Conservation (phyloP, 2,113 vertebrate species). For the Gymnobelideus leadbeateri region DNA sequence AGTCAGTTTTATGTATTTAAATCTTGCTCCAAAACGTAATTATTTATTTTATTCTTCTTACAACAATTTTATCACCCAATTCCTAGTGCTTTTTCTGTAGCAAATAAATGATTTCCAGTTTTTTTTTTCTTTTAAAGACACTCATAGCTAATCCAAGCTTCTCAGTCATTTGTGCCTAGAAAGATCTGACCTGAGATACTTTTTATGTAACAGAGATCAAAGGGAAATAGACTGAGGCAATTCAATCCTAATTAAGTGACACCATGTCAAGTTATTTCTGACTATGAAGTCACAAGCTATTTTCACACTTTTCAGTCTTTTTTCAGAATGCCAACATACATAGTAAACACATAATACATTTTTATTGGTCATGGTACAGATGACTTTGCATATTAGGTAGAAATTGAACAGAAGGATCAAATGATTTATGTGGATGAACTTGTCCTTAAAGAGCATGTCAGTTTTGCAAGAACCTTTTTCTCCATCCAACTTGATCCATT, state of each 20-base stretch:
- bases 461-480: conserved; percentile 5
- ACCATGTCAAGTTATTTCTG: not conserved
- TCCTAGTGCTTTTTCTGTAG: not conserved
- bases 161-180: not conserved
- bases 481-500: conserved; percentile 50
- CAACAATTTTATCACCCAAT: not conserved
- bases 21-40: not conserved
- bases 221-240: not conserved
- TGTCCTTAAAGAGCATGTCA: conserved; percentile 68
- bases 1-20: not conserved
- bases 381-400: not conserved
- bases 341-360: not conserved
- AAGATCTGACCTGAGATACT: not conserved
- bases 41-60: not conserved
- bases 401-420: not conserved
- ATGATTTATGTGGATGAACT: conserved; percentile 53
- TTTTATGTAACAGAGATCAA: not conserved
- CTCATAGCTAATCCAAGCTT: not conserved
- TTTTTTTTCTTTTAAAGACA: not conserved
- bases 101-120: not conserved
- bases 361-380: not conserved
- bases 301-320: not conserved
- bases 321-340: not conserved
- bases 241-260: not conserved
- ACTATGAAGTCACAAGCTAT: not conserved